Evolutionary conservation across 2,888 invertebrate species (phyloP), one percentile per base, ranked within the genome.

Genomic region (Heliconius ethilla): DNA sequence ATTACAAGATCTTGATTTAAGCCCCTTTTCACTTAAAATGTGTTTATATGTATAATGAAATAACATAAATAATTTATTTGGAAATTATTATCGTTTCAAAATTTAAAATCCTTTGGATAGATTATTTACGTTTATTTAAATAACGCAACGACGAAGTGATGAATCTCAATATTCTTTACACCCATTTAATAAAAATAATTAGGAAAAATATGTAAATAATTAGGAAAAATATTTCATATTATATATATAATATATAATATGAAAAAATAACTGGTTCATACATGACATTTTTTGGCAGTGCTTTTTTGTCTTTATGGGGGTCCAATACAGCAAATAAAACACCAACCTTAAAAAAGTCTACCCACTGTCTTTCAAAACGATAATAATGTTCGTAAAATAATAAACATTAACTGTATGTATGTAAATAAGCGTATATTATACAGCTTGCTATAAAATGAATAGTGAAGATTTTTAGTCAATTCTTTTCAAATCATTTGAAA

Each of bases 361-460:
- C 27, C 25, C n/a, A 13, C 1, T 66, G 22, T 11, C 33, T 11
- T 33, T 66, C 22, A 66, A 67, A 67, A 33, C 37, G 66, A 67
- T 67, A 67, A 10, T 67, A 67, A 67, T 67, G 22, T 13, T 66
- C 18, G 10, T 67, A 37, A 67, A n/a, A n/a, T 5, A 67, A 67
- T n/a, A 67, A 22, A 37, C 5, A 37, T 7, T 63, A 63, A 0
- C 13, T 63, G 27, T 63, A 29, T 63, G 15, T 63, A 63, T 27
- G 15, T 63, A 63, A 63, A 63, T 67, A 67, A 67, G 66, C 66
- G 13, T 37, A 37, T 67, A 37, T 25, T 67, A 67, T 37, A 67
- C 66, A 67, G 66, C 66, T n/a, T 67, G 37, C 33, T 67, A 33
- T 29, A 66, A 66, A 37, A 33, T 22, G 1, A 11, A 22, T n/a